A percentile compares a stretch with the other conserved stretches of the same genome.
Conservation (phyloP, 2,797 vertebrate genomes). For the Sebastolobus alascanus region DNA sequence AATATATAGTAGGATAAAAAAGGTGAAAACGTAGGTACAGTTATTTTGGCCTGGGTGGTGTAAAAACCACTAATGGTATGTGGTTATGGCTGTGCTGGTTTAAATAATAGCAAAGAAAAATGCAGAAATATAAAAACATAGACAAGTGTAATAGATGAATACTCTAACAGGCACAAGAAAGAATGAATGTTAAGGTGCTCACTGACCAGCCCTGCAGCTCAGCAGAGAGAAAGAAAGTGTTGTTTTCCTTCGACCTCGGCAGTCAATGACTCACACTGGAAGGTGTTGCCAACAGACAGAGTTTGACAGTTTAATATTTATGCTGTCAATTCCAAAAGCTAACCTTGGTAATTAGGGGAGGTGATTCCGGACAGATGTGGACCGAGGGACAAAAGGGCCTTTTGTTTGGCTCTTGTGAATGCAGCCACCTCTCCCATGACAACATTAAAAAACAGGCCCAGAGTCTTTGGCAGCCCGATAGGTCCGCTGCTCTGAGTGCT, state of each 20-base stretch:
- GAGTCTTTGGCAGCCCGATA: constrained; percentile 41
- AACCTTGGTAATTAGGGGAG: constrained; percentile 80
- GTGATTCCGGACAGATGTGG: constrained; percentile 82
- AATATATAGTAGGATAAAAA: background rate
- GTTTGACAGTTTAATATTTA: constrained; percentile 86
- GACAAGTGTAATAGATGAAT: background rate
- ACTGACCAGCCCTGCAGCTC: constrained; percentile 26
- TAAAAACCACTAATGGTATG: constrained; percentile 1
- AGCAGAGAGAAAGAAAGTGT: constrained; percentile 48
- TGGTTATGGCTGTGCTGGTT: background rate
- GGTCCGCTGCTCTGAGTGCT: background rate
- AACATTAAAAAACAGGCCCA: constrained; percentile 51
- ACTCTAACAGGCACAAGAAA: constrained; percentile 4
- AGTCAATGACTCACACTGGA: constrained; percentile 76
- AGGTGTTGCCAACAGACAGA: constrained; percentile 75
- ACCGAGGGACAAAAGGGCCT: constrained; percentile 67
- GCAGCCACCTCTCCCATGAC: constrained; percentile 73
- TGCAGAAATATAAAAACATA: background rate
- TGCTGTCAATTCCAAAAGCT: constrained; percentile 80
- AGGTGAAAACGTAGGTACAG: background rate
- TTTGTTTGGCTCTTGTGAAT: constrained; percentile 76
- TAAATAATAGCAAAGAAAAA: constrained; percentile 14
- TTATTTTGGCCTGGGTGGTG: constrained; percentile 3
- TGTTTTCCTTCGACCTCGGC: constrained; percentile 67
- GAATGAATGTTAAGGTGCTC: constrained; percentile 24